Conservation (phyloP, 2,113 vertebrate genomes). For the Tupaia chinensis region DNA sequence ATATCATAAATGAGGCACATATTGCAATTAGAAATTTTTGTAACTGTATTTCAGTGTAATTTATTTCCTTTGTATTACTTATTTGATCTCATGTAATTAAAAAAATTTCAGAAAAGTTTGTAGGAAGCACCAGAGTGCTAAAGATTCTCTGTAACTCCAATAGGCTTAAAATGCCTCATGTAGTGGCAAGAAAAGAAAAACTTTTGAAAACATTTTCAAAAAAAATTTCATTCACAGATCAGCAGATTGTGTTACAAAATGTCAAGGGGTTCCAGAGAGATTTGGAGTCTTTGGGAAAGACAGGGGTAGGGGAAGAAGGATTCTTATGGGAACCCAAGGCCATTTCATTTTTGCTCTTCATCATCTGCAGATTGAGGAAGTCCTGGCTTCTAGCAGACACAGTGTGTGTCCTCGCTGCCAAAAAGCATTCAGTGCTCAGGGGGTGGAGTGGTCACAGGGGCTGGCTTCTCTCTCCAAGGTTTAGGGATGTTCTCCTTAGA, state of each 20-base stretch:
- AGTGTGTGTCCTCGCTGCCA: accelerated
- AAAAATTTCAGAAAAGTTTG: neutral
- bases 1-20: neutral
- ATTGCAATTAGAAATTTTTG: neutral
- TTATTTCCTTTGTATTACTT: neutral
- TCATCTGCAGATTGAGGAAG: neutral
- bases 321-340: neutral
- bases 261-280: neutral
- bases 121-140: neutral
- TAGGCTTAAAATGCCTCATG: neutral
- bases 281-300: neutral
- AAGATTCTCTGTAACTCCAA: neutral
- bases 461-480: neutral
- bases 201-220: conserved; percentile 41
- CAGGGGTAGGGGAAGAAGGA: neutral
- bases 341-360: neutral
- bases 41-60: neutral
- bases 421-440: neutral
- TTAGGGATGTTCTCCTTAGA: neutral
- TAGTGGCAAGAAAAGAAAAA: neutral
- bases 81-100: neutral
- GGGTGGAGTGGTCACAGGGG: neutral
- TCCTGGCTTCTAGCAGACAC: neutral
- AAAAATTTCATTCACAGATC: neutral
- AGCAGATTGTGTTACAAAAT: neutral